Evolutionary conservation across 2,888 invertebrate genomes (phyloP), one percentile per base, ranked within the genome.

Genomic region (Agonopterix heracliana): DNA sequence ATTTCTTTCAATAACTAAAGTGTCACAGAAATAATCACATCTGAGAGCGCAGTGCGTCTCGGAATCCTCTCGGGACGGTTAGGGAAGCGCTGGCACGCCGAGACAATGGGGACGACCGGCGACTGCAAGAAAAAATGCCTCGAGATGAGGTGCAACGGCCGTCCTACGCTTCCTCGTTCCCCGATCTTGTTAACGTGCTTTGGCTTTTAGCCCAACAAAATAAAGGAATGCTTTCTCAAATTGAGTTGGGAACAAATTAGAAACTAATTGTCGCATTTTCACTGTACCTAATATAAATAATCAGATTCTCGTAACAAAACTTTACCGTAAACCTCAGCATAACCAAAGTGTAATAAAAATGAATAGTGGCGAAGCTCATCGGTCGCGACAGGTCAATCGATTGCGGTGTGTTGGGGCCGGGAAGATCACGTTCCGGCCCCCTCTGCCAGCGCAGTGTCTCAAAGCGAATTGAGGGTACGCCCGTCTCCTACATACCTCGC

Each of bases 21-120:
- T 64, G 66, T 66, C 64, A 62, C 60, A 60, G 64, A 59, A 63
- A 68, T 73, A 71, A 73, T 76, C 68, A 68, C 64, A 68, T 68
- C 63, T 54, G 67, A 66, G 70, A 68, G 64, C 59, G 61, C 48
- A 48, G 54, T 50, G 56, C 56, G 51, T 54, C 51, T 54, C 44
- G 51, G 41, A 57, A 63, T 56, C 47, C 67, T 61, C 63, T 11
- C 10, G 66, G 66, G 70, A 66, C 53, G 47, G 50, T 54, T 51
- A 53, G 63, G 61, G 60, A 58, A 63, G 51, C 62, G 54, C 54
- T 55, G 56, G 45, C 56, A 53, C 48, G 49, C 50, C 54, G 58
- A 67, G 63, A 78, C 77, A 78, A 73, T 71, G 53, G 56, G 57
- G 47, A 52, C 57, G 53, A 10, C 10, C 10, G 4, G 11, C 10